A percentile compares a stretch with the other conserved stretches of the same genome.
Evolutionary conservation across 2,113 vertebrate genomes (phyloP).

Genomic region (Oceanodroma tethys): DNA sequence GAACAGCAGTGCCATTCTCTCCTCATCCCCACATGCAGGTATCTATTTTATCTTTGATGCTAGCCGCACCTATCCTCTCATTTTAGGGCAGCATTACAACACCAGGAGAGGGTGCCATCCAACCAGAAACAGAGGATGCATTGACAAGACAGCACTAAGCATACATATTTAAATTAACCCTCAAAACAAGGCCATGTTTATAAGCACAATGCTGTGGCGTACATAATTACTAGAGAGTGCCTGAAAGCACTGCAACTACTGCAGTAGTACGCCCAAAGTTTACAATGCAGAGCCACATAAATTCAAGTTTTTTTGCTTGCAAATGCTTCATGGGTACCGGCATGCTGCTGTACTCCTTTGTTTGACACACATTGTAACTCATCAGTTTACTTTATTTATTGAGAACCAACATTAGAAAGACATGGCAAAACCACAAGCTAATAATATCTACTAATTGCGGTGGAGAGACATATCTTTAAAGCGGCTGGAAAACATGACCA

Average conservation of each 20-base stretch:
- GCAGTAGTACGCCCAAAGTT: not conserved
- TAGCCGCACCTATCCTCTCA: not conserved
- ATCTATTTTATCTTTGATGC: not conserved
- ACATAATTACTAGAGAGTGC: not conserved
- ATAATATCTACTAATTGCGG: not conserved
- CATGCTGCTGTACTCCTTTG: constrained; percentile 28
- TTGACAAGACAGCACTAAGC: not conserved
- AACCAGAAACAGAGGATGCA: not conserved
- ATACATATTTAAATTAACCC: not conserved
- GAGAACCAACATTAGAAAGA: not conserved
- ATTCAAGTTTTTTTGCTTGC: not conserved
- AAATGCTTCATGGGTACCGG: not conserved
- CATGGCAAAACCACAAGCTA: not conserved
- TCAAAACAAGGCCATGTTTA: not conserved
- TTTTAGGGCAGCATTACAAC: not conserved
- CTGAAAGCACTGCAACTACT: not conserved
- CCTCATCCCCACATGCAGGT: no score
- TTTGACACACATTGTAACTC: not conserved
- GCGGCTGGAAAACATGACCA: not conserved
- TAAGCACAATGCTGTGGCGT: not conserved
- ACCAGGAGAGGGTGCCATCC: not conserved
- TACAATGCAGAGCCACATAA: not conserved
- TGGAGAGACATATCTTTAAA: not conserved
- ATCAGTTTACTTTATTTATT: not conserved
- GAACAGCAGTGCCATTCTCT: not conserved